phyloP scores from a whole-genome alignment of 2,888 invertebrate genomes.

The Cyclophora albipunctata region DNA sequence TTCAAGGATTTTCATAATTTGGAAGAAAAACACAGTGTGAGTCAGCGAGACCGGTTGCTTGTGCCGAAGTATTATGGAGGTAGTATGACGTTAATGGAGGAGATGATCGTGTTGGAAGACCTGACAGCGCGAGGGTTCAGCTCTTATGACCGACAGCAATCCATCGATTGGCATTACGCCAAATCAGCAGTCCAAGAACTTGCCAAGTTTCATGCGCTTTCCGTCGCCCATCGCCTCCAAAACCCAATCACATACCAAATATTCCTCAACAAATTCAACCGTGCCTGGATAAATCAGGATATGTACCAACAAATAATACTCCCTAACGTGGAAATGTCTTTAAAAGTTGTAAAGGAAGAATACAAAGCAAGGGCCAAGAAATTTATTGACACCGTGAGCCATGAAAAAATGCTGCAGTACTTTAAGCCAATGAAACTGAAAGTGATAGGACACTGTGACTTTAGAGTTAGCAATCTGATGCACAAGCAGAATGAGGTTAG shows the following conservation, averaged over 20 bases:
- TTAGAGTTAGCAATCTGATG: background rate
- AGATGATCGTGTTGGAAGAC: constrained; percentile 40
- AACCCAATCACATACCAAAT: constrained; percentile 28
- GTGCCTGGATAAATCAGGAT: constrained; percentile 9
- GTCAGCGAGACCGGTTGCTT: constrained; percentile 22
- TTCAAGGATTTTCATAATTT: constrained; percentile 18
- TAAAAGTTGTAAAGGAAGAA: constrained; percentile 12
- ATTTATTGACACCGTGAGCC: background rate
- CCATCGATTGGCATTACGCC: constrained; percentile 36
- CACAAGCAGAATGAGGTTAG: background rate
- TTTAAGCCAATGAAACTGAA: background rate
- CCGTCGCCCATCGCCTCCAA: constrained; percentile 38
- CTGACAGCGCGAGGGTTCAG: constrained; percentile 29
- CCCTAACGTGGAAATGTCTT: background rate
- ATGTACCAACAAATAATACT: background rate
- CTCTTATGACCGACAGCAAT: constrained; percentile 24
- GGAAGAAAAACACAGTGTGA: constrained; percentile 27
- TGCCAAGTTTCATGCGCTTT: constrained; percentile 47
- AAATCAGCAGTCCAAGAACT: constrained; percentile 25
- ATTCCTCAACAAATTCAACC: background rate
- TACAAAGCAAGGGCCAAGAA: background rate
- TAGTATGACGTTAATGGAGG: constrained; percentile 19
- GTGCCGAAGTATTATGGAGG: constrained; percentile 34
- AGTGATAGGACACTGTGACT: background rate
- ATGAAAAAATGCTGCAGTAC: background rate